Base-by-base conservation (phyloP, 2,888 invertebrate genomes). In the Beris morrisii region DNA sequence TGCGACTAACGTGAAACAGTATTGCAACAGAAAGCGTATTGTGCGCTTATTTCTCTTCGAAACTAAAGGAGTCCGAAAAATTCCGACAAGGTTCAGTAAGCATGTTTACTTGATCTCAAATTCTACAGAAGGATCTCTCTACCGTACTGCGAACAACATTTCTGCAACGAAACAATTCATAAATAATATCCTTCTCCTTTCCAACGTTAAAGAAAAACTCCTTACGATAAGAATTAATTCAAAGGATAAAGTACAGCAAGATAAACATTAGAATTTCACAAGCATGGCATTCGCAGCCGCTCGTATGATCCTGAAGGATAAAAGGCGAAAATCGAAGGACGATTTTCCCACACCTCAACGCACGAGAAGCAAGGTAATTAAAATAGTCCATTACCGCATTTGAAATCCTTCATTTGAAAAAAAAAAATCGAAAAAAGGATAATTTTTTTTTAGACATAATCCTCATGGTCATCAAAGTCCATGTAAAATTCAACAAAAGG, bases 271-370 rank as follows among this genome's bases (percentile, higher is more conserved):
- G 50, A 61, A 48, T 7, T 13, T 43, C 50, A 53, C 31, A 45
- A 68, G 84, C 74, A 91, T 91, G 91, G 91, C 91, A 79, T 91
- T 91, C 78, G 91, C 91, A 55, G 91, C 91, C 53, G 91, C 91
- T 64, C 86, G 91, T 64, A 91, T 91, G 91, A 91, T 91, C 75
- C 83, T 91, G 73, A 91, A 91, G 82, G 91, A 91, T 81, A 91
- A 90, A 78, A 81, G 91, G 73, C 83, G 91, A 76, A 91, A 91
- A 85, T 91, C 91, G 64, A 91, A 90, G 77, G 91, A 91, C 77
- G 91, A 91, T 79, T 90, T 88, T 82, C 83, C 87, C 67, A 81
- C 89, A 77, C 73, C 85, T 66, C 80, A 89, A 56, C 85, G 91
- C 76, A 90, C 88, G 76, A 85, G 89, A 78, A 91, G 91, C 88